Evolutionary conservation across 2,888 invertebrate genomes (phyloP).

Genomic region (Agriopis aurantiaria): DNA sequence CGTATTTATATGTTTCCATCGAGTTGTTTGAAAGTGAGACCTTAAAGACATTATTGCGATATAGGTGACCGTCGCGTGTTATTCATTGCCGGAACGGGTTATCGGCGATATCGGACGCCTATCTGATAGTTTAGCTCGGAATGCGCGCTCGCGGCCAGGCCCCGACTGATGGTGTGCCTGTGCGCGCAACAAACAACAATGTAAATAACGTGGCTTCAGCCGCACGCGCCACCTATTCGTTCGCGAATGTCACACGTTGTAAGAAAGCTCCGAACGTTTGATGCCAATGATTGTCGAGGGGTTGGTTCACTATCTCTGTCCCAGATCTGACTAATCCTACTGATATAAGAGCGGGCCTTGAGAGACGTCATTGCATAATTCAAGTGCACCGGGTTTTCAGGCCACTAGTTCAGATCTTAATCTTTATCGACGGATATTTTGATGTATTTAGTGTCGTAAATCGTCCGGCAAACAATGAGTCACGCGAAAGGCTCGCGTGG

Average conservation of each 20-base stretch:
- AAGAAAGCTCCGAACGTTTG: constrained; percentile 23
- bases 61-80: no score
- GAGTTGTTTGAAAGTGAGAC: constrained; percentile 31
- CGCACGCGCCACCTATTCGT: constrained; percentile 33
- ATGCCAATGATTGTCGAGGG: constrained; percentile 35
- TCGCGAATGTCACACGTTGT: constrained; percentile 28
- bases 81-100: constrained; percentile 33
- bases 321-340: constrained; percentile 39
- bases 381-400: constrained; percentile 24
- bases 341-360: constrained; percentile 32
- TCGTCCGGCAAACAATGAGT: constrained; percentile 5
- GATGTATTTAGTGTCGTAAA: not conserved
- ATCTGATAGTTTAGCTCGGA: constrained; percentile 41
- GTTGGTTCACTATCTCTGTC: constrained; percentile 35
- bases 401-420: not conserved
- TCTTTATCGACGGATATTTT: not conserved
- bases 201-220: not conserved
- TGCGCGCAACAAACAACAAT: not conserved
- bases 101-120: constrained; percentile 32
- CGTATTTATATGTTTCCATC: not conserved
- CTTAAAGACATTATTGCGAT: no score
- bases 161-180: not conserved
- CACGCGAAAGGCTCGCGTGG: constrained; percentile 11
- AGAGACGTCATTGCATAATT: constrained; percentile 16
- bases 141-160: not conserved